Base-by-base conservation (phyloP, 35 echinoderm and acorn worm species). In the Stichopus chloronotus region DNA sequence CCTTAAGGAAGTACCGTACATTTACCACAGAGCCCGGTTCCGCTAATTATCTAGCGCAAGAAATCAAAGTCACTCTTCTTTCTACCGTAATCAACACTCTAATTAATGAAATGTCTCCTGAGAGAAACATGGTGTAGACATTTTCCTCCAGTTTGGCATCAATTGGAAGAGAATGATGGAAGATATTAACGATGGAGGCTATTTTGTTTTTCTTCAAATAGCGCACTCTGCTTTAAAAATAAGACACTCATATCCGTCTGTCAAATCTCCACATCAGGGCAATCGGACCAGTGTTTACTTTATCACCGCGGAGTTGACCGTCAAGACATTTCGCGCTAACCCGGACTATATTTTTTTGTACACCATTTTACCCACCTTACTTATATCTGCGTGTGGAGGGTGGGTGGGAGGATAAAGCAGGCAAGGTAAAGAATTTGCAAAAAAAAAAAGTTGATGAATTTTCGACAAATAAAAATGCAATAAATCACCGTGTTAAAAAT, bases 251-350 rank as follows among this genome's bases (percentile, higher is more conserved):
- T 43, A 43, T 43, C 8, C 8, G 76, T 78, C 52, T 25, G 76
- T 9, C 76, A n/a, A n/a, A 43, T 25, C 17, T 25, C 21, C 52
- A 25, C 82, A 19, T 58, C 23, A 56, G 57, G 21, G 82, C 55
- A 85, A 58, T n/a, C 57, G 82, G 58, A 57, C 55, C 82, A 43
- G 82, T 85, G 82, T 85, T 85, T 57, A 85, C 82, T 85, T 58
- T 85, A 58, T 19, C 55, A 85, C 82, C 82, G 57, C 82, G 22
- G 24, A 23, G 19, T 58, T 56, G 56, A 85, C 82, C 82, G 82
- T 55, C 22, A 56, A 57, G 82, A 23, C 61, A 21, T 16, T 19
- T 7, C 7, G 17, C 17, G 4, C 17, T 16, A 19, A 74, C 19
- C 69, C 17, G 3, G 17, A n/a, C 69, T 74, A 7, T 7, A 19